Conservation (phyloP, 2,797 vertebrate species). For the Rhinophrynus dorsalis region DNA sequence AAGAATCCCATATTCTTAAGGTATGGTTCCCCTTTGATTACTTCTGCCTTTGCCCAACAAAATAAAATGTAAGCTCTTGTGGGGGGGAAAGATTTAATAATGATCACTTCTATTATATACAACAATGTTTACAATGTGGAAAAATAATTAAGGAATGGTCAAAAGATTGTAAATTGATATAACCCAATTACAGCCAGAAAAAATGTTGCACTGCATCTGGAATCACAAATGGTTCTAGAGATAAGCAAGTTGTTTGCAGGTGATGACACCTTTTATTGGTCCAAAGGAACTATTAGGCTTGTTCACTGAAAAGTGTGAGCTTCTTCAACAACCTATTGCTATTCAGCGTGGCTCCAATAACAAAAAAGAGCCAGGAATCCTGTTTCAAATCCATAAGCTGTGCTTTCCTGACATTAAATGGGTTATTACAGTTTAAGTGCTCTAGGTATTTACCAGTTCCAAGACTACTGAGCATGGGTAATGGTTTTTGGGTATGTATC, state of each 20-base stretch:
- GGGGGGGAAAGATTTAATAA: neutral
- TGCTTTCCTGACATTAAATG: neutral
- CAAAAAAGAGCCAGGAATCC: neutral
- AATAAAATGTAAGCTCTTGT: neutral
- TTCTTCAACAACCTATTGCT: too few relatives aligned
- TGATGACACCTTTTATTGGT: neutral
- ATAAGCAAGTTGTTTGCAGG: neutral
- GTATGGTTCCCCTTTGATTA: too few relatives aligned
- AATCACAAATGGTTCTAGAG: neutral
- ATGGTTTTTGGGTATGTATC: neutral
- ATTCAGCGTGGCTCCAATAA: neutral
- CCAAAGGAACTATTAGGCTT: too few relatives aligned
- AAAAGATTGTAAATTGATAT: neutral
- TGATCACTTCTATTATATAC: neutral
- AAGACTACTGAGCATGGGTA: neutral
- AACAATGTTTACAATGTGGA: neutral
- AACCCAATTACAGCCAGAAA: neutral
- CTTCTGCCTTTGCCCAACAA: neutral
- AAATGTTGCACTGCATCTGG: neutral
- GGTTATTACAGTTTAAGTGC: conserved; percentile 39
- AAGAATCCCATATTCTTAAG: too few relatives aligned
- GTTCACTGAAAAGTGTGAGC: too few relatives aligned
- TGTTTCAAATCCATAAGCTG: neutral
- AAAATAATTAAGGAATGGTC: neutral
- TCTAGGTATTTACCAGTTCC: neutral